Base-by-base conservation (phyloP, 2,797 vertebrate genomes). In the Bucorvus abyssinicus region DNA sequence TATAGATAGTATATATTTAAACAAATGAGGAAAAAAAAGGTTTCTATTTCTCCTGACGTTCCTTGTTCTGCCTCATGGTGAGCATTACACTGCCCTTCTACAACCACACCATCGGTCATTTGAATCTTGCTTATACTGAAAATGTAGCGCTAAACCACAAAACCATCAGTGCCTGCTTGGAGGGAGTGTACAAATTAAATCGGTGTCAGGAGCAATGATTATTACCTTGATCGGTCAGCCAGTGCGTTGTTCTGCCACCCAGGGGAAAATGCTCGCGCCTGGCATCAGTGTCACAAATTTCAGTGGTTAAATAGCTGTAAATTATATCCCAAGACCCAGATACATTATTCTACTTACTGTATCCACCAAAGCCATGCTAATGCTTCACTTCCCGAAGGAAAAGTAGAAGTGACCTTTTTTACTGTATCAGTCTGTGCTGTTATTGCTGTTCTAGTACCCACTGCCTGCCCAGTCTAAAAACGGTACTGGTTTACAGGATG, bases 61-160 rank as follows among this genome's bases (percentile, higher is more conserved):
- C 24, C 24, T 57, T 42, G 8, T 12, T 38, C 32, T 70, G 73
- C 29, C 20, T 57, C 36, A 8, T 21, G 29, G 19, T 6, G 22
- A 27, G 56, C 57, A 67, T 34, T 30, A 10, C n/a, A 6, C n/a
- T 30, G 19, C 36, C 29, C 44, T 74, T 56, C 55, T 10, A 45
- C 38, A 74, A 50, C 34, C 32, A 24, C 24, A 10, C 3, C 9
- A 3, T 5, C 0, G 0, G 24, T 23, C 47, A 10, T 27, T 15
- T 69, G 30, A 27, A 20, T 24, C 36, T 38, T 45, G 23, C 29
- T 71, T 20, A 13, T 8, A 5, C 38, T 56, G 38, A 52, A 83
- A 67, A 67, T 1, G 1, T 2, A 47, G 53, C 32, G 32, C 23
- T 34, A 55, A 78, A 20, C 30, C 61, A 32, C 45, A 9, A 6